Conservation (phyloP, 2,888 invertebrate species). For the Caenorhabditis japonica region DNA sequence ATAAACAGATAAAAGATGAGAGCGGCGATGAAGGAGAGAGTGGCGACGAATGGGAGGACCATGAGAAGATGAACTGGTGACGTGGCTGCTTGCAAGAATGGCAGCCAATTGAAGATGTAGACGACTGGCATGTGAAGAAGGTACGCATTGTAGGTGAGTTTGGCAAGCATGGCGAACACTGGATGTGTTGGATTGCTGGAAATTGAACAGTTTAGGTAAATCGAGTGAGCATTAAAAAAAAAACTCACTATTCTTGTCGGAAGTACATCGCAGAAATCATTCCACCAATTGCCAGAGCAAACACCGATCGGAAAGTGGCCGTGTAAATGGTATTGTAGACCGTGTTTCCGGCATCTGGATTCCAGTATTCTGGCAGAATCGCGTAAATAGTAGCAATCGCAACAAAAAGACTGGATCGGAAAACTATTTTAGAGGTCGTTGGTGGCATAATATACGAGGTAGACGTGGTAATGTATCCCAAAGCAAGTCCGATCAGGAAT, state of each 20-base stretch:
- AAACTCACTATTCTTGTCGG: constrained; percentile 53
- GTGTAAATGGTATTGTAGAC: constrained; percentile 74
- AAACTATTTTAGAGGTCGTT: constrained; percentile 39
- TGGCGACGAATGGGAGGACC: constrained; percentile 69
- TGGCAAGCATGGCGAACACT: constrained; percentile 68
- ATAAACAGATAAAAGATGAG: constrained; percentile 71
- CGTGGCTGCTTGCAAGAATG: constrained; percentile 68
- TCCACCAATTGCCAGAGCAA: constrained; percentile 66
- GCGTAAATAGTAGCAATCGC: constrained; percentile 69
- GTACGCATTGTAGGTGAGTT: constrained; percentile 73
- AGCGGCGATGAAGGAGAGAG: constrained; percentile 67
- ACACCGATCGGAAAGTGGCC: constrained; percentile 71
- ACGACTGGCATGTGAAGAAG: constrained; percentile 76
- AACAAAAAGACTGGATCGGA: constrained; percentile 45
- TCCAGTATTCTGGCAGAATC: constrained; percentile 76
- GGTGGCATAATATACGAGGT: constrained; percentile 36
- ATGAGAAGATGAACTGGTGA: constrained; percentile 67
- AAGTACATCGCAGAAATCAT: constrained; percentile 65
- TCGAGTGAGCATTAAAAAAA: background rate
- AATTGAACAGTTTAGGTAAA: constrained; percentile 3
- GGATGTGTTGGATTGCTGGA: constrained; percentile 57
- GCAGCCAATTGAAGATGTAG: constrained; percentile 71
- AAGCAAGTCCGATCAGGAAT: constrained; percentile 71
- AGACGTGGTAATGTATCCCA: constrained; percentile 64
- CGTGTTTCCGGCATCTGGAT: constrained; percentile 66